Evolutionary conservation across 2,113 vertebrate species (phyloP).

Genomic region (Lampris incognitus): DNA sequence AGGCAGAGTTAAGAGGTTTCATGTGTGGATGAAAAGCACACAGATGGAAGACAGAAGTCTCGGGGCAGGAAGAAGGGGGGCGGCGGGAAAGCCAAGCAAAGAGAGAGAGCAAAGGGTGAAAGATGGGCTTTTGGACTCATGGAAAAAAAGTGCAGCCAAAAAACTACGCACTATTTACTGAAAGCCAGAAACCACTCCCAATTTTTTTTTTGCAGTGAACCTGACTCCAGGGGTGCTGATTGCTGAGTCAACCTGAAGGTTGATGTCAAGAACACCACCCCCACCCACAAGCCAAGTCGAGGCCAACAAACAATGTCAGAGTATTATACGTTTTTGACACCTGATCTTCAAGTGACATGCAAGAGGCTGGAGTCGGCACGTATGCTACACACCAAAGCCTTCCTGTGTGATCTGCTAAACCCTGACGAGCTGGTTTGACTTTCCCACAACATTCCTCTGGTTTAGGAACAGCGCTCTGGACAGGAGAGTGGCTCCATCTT

Average conservation of each 20-base stretch:
- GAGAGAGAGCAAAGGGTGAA: slow-evolving; percentile 12
- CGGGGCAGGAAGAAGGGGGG: background rate
- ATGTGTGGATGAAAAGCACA: slow-evolving; percentile 46
- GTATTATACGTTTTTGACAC: slow-evolving; percentile 19
- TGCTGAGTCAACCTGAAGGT: slow-evolving; percentile 23
- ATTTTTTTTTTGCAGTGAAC: slow-evolving; percentile 17
- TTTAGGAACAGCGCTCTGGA: background rate
- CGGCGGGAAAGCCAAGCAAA: slow-evolving; percentile 25
- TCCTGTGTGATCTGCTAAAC: slow-evolving; percentile 38
- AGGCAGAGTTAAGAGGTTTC: slow-evolving; percentile 48
- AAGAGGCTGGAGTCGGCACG: slow-evolving; percentile 28
- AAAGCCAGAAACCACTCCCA: slow-evolving; percentile 2
- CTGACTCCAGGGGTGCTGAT: slow-evolving; percentile 11
- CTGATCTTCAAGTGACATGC: slow-evolving; percentile 14
- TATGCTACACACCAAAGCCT: slow-evolving; percentile 34
- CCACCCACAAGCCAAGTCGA: slow-evolving; percentile 22
- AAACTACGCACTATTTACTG: slow-evolving; percentile 5
- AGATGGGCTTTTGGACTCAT: background rate
- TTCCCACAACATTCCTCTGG: slow-evolving; percentile 37
- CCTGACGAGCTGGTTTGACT: slow-evolving; percentile 5
- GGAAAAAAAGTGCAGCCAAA: slow-evolving; percentile 7
- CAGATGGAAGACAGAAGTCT: slow-evolving; percentile 55
- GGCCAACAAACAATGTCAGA: slow-evolving; percentile 37
- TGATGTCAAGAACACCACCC: slow-evolving; percentile 13
- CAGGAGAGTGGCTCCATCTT: slow-evolving; percentile 71